Evolutionary conservation across 1,140 invertebrate species (phyloP), one percentile per base, ranked within the genome.

Genomic region (Bilobella aurantiaca): DNA sequence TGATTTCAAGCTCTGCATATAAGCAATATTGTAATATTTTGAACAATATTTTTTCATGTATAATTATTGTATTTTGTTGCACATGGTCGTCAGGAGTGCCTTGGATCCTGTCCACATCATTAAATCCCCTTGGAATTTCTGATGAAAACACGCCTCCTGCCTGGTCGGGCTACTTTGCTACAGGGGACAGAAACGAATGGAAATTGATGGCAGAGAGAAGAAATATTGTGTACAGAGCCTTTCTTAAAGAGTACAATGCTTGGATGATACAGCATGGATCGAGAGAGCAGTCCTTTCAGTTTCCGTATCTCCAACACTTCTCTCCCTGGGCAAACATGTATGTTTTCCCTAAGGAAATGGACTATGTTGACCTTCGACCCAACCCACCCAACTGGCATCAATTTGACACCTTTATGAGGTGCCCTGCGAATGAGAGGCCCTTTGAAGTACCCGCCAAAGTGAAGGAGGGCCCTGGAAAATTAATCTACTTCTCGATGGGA

Each of bases 401-500:
- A 25, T 56, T 56, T 23, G 49, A 56, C 23, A 8, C 8, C 12
- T 56, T 56, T 23, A 23, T 56, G 5, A 14, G 49, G 23, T 42
- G 8, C 37, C 14, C 12, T 12, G 49, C 12, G 23, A 56, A 56
- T 14, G 34, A 42, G 18, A 42, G 34, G n/a, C n/a, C n/a, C 18
- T 56, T 56, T 56, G 49, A 56, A 56, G 23, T 56, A 5, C 49
- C 49, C 12, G 12, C 5, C 3, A 14, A 56, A 25, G 5, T 56
- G 49, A 14, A 56, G 25, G 23, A 56, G 12, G 25, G 25, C 8
- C 49, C 5, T 56, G 49, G 49, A 23, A 56, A 56, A 23, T 23
- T 56, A 5, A 56, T 56, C 8, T 56, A 56, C 25, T 56, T 56
- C 21, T 56, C 49, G 23, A 56, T 56, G 49, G 49, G 49, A 23